These are phyloP conservation scores for Actinia tenebrosa DNA, from an alignment of 64 coral and sea anemone species.

Conservation along the genomic window DNA sequence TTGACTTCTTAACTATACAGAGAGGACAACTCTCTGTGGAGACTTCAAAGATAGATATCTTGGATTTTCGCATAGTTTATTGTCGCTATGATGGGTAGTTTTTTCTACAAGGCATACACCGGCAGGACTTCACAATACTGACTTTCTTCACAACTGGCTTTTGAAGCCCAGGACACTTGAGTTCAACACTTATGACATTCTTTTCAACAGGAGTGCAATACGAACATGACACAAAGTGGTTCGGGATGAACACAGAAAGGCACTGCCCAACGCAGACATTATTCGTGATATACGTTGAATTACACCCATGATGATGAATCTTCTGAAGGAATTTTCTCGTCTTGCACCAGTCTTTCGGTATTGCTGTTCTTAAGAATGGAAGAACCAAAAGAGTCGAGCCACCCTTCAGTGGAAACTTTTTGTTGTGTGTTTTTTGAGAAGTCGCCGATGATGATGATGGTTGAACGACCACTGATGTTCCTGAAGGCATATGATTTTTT, in stretches of 20 bases:
- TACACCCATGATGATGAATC: constrained; percentile 14
- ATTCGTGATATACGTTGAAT: not conserved
- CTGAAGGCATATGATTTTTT: not conserved
- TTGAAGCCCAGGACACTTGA: not conserved
- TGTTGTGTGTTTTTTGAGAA: not conserved
- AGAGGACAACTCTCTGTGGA: too few relatives aligned
- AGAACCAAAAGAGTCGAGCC: not conserved
- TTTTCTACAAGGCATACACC: constrained; percentile 1
- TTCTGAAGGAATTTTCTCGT: not conserved
- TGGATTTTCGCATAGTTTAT: too few relatives aligned
- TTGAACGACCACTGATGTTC: not conserved
- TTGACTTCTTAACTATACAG: too few relatives aligned
- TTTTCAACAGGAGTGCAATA: not conserved
- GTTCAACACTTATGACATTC: not conserved
- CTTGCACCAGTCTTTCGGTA: constrained; percentile 9
- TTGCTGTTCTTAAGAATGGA: not conserved
- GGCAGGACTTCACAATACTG: not conserved
- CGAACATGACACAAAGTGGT: constrained; percentile 1
- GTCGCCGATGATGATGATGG: not conserved
- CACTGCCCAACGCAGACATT: constrained; percentile 9
- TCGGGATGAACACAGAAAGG: constrained; percentile 14
- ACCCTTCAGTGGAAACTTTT: constrained; percentile 4
- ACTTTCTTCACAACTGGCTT: constrained; percentile 13
- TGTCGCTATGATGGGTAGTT: not conserved
- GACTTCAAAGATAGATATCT: too few relatives aligned